Conservation (phyloP, 2,888 invertebrate genomes). For the Drosophila affinis region DNA sequence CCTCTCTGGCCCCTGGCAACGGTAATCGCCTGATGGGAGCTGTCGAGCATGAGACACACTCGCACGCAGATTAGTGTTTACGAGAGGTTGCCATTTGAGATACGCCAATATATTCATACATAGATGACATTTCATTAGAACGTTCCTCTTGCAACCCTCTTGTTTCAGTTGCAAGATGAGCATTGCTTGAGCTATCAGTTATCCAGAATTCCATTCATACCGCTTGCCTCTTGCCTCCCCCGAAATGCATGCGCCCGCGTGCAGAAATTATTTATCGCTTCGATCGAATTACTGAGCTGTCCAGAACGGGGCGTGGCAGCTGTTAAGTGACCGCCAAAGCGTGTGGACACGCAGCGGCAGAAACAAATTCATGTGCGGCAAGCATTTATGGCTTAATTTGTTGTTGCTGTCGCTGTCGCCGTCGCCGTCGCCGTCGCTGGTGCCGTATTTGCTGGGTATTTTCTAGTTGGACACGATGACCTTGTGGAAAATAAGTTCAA, state of each 20-base stretch:
- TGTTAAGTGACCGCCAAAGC: conserved; percentile 64
- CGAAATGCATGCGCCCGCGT: background rate
- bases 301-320: conserved; percentile 52
- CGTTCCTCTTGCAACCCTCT: no score
- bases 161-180: no score
- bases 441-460: conserved; percentile 38
- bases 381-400: conserved; percentile 75
- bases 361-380: conserved; percentile 71
- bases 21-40: conserved; percentile 56
- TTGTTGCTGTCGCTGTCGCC: conserved; percentile 43
- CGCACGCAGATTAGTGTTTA: background rate
- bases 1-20: background rate
- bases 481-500: conserved; percentile 77
- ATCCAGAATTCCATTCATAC: background rate
- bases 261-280: conserved; percentile 31
- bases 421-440: conserved; percentile 30
- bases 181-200: no score
- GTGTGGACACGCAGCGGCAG: conserved; percentile 73
- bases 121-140: background rate
- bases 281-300: conserved; percentile 50
- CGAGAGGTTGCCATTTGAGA: background rate
- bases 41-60: conserved; percentile 4
- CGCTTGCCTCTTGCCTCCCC: conserved; percentile 2
- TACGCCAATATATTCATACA: background rate
- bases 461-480: conserved; percentile 59